Base-by-base conservation (phyloP, 2,113 vertebrate species). In the Eudyptes chrysolophus region DNA sequence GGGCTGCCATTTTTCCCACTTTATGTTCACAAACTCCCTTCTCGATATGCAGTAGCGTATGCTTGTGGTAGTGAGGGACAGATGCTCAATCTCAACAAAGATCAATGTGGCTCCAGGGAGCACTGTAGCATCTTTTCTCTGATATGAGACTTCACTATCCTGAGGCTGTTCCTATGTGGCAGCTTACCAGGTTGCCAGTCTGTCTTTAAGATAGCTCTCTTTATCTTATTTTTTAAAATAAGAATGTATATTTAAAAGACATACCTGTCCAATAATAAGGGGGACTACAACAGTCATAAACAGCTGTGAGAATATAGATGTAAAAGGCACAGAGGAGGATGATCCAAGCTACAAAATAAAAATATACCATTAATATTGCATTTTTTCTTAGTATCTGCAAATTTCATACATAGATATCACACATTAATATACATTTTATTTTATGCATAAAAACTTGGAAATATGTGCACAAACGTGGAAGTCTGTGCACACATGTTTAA, bases 201-300 rank as follows among this genome's bases (percentile, higher is more conserved):
- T 94, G 75, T 96, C 87, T 95, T 95, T 54, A 89, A 96, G 90
- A 86, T 68, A 89, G 82, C 57, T 84, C 87, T 94, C 96, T 97
- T 91, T 93, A 96, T 93, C 96, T 97, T 95, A 38, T 80, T 94
- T 94, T 94, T 93, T 76, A 7, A 94, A 93, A 93, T 89, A 93
- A 86, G 69, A 91, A 85, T 68, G 93, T 96, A 96, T 95, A 97
- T 94, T 94, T 96, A 95, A 93, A 95, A 97, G 96, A 97, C 97
- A 89, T 99, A 99, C 99, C 99, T 99, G 99, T 98, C 99, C 99
- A 69, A 99, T 98, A 97, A 99, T 95, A 89, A 99, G 99, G 68
- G 99, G 99, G 71, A 99, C 99, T 71, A 99, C 99, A 46, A 99
- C 99, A 3, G 99, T 99, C 99, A 99, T 98, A 97, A 99, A 99